Evolutionary conservation across 2,113 vertebrate genomes (phyloP).

Genomic region (Mesoclemmys tuberculata): DNA sequence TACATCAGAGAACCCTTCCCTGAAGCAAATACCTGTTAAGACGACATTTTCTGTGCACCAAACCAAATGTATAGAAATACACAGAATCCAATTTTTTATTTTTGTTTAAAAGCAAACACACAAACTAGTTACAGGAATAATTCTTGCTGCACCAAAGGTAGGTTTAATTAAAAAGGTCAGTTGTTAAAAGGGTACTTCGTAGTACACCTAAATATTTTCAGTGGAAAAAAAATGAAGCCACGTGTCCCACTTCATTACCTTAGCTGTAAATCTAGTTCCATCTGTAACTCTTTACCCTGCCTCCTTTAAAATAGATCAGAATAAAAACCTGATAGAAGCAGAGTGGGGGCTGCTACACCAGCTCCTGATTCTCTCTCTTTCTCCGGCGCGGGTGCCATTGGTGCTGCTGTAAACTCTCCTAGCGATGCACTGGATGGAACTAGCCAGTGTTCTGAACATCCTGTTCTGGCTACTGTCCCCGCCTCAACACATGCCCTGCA

Average conservation of each 20-base stretch:
- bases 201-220: fast-evolving
- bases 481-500: fast-evolving
- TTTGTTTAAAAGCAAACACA: slow-evolving; percentile 28
- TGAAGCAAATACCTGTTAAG: not conserved
- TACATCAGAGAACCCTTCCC: not conserved
- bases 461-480: not conserved
- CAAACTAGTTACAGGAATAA: slow-evolving; percentile 37
- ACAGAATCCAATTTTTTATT: not conserved
- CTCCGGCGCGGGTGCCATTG: not conserved
- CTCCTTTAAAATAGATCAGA: not conserved
- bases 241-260: not conserved
- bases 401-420: not conserved
- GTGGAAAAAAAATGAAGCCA: not conserved
- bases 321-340: not conserved
- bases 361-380: not conserved
- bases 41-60: not conserved
- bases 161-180: slow-evolving; percentile 67
- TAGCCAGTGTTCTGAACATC: not conserved
- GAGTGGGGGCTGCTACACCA: fast-evolving
- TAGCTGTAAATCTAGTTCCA: fast-evolving
- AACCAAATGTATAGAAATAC: not conserved
- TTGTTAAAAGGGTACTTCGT: slow-evolving; percentile 42
- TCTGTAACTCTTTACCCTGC: fast-evolving
- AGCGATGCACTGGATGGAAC: not conserved
- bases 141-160: slow-evolving; percentile 51